Conservation (phyloP, 1,140 invertebrate genomes). For the Tenebrio molitor region DNA sequence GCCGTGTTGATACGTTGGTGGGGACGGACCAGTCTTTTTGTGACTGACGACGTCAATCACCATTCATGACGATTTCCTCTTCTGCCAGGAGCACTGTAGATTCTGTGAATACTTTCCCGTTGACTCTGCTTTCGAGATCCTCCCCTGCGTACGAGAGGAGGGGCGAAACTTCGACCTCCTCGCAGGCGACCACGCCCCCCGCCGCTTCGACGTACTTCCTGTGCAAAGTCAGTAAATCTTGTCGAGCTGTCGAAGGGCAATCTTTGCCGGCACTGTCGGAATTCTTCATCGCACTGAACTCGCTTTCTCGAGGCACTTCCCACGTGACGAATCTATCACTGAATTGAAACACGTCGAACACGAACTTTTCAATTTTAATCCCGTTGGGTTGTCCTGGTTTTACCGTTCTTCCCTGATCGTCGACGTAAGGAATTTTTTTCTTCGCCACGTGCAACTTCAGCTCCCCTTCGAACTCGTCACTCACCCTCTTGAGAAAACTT, state of each 20-base stretch:
- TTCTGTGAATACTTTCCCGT: slow-evolving; percentile 46
- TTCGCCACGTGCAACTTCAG: slow-evolving; percentile 95
- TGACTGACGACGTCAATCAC: no score
- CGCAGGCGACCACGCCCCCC: slow-evolving; percentile 81
- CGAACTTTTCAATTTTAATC: slow-evolving; percentile 99
- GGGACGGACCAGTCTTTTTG: slow-evolving; percentile 16
- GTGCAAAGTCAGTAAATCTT: slow-evolving; percentile 88
- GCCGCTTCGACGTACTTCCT: slow-evolving; percentile 85
- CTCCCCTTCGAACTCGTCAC: slow-evolving; percentile 74
- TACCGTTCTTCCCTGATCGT: slow-evolving; percentile 78
- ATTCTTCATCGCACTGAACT: slow-evolving; percentile 98
- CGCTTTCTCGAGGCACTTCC: slow-evolving; percentile 92
- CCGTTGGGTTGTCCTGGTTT: slow-evolving; percentile 91
- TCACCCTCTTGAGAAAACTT: slow-evolving; percentile 83
- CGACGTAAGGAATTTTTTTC: slow-evolving; percentile 95
- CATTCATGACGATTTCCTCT: slow-evolving; percentile 43
- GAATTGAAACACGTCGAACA: slow-evolving; percentile 98
- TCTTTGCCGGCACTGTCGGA: slow-evolving; percentile 88
- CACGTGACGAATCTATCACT: slow-evolving; percentile 91
- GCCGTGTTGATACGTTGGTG: neutral
- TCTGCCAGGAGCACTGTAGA: slow-evolving; percentile 37
- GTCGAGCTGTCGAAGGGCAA: slow-evolving; percentile 88
- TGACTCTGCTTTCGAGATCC: slow-evolving; percentile 70
- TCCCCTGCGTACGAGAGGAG: slow-evolving; percentile 92
- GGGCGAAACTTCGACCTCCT: slow-evolving; percentile 92